Conservation (phyloP, 2,888 invertebrate genomes). For the Hypolimnas misippus region DNA sequence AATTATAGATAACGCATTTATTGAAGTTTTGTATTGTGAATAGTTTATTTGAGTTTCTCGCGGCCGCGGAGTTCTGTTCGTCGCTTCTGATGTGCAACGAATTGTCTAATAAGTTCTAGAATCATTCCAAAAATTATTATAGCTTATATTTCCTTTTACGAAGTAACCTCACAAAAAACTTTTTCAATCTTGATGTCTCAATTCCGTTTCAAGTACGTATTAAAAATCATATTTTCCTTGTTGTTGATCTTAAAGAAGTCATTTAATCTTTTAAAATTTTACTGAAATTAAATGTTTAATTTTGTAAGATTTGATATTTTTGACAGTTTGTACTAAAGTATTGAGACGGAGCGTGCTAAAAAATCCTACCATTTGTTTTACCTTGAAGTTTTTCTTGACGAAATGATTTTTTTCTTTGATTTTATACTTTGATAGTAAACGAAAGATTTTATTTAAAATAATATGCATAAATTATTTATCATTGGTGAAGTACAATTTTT, state of each 20-base stretch:
- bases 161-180: neutral
- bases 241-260: too few relatives aligned
- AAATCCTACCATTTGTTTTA: too few relatives aligned
- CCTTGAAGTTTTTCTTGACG: too few relatives aligned
- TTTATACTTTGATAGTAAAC: neutral
- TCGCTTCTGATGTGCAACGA: conserved; percentile 71
- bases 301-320: too few relatives aligned
- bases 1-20: conserved; percentile 39
- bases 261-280: too few relatives aligned
- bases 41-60: conserved; percentile 10
- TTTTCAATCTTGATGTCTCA: too few relatives aligned
- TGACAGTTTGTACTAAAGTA: too few relatives aligned
- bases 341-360: too few relatives aligned
- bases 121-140: conserved; percentile 27
- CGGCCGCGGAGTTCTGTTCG: conserved; percentile 46
- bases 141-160: conserved; percentile 10
- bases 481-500: conserved; percentile 59
- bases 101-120: conserved; percentile 39
- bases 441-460: conserved; percentile 1
- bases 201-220: too few relatives aligned
- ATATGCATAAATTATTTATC: conserved; percentile 11
- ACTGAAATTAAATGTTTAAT: too few relatives aligned
- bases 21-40: conserved; percentile 35
- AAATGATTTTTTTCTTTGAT: too few relatives aligned
- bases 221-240: too few relatives aligned